Base-by-base conservation (phyloP, 2,113 vertebrate species). In the Pygoscelis adeliae region DNA sequence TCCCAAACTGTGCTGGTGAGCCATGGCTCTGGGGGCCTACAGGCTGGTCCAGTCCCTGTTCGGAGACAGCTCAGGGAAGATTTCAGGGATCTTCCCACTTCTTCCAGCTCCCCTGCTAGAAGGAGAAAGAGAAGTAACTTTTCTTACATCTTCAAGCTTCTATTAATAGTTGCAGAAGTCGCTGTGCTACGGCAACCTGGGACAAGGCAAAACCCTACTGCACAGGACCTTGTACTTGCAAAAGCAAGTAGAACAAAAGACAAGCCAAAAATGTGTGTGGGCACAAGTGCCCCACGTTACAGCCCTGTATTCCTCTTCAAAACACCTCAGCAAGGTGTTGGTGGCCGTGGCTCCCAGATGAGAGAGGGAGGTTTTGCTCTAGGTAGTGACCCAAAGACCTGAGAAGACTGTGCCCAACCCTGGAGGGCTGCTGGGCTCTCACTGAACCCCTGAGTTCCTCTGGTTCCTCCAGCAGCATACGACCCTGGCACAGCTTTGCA, bases 71-170 rank as follows among this genome's bases (percentile, higher is more conserved):
- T 55, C 12, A 36, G 66, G 71, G 74, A 82, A 81, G 49, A 66
- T 67, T 94, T 80, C 69, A 89, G 59, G 46, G 65, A 83, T 95
- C 55, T 66, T 71, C 36, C 81, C 69, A 34, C 67, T 87, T 89
- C 92, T 81, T 90, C 53, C 88, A 80, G 61, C 40, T 93, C 49
- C 49, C 46, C 62, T 93, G 49, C 46, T 61, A 85, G 36, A 94
- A 89, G 50, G 16, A 94, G 87, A 82, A 93, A 90, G 81, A 94
- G 81, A 95, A 95, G 78, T 90, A 83, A 93, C 58, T 88, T 95
- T 91, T 84, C 47, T 95, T 93, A 86, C 63, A 62, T 80, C 56
- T 93, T 92, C 63, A 94, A 62, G 36, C 19, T 89, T 94, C 91
- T 94, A 82, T 93, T 94, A 93, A 93, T 93, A 95, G 80, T 34